Conservation (phyloP, 1,140 invertebrate genomes). For the Ectropis grisescens region DNA sequence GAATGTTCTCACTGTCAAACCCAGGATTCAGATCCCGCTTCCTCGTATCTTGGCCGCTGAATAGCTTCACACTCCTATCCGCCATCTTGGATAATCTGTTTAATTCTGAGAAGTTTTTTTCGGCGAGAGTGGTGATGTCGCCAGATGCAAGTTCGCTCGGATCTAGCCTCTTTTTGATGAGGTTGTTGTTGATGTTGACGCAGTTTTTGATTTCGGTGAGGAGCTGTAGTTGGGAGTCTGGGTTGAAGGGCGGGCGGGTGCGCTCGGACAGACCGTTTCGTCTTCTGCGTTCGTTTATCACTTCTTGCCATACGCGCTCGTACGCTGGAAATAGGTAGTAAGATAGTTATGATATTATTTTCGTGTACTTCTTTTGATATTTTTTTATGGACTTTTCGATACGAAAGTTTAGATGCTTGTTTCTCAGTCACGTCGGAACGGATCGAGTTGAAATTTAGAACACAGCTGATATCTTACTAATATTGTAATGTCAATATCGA, state of each 20-base stretch:
- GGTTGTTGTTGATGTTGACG: conserved; percentile 61
- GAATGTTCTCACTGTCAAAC: conserved; percentile 53
- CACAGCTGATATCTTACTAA: too few species aligned
- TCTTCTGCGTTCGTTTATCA: conserved; percentile 50
- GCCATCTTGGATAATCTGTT: conserved; percentile 62
- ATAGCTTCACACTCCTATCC: conserved; percentile 54
- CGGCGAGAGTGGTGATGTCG: conserved; percentile 49
- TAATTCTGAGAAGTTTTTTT: conserved; percentile 61
- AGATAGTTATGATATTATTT: too few species aligned
- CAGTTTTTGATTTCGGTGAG: conserved; percentile 60
- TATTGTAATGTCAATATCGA: too few species aligned
- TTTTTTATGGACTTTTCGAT: too few species aligned
- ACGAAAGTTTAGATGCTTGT: too few species aligned
- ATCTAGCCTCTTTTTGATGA: conserved; percentile 57
- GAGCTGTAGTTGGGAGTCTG: conserved; percentile 43
- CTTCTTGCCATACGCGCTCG: conserved; percentile 46
- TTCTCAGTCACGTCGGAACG: too few species aligned
- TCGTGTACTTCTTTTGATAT: too few species aligned
- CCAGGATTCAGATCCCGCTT: conserved; percentile 45
- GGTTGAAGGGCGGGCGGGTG: conserved; percentile 15
- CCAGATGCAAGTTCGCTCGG: conserved; percentile 2
- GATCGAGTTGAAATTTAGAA: too few species aligned
- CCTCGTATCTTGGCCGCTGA: conserved; percentile 40
- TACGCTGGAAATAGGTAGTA: conserved; percentile 39
- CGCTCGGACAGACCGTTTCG: too few species aligned